Evolutionary conservation across 2,113 vertebrate species (phyloP).

Genomic region (Lynx canadensis): DNA sequence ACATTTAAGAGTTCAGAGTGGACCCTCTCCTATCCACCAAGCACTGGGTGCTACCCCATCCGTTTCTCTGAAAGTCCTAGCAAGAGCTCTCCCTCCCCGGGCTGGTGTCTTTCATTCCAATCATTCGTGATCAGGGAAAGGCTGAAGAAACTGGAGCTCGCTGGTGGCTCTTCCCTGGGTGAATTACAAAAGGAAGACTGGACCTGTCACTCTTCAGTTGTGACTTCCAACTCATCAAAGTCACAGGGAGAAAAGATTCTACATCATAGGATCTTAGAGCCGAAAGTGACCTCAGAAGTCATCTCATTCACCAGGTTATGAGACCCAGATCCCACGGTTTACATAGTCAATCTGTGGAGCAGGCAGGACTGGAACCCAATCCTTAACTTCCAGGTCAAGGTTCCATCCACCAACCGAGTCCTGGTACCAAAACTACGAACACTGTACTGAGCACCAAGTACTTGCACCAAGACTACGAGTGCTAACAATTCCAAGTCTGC

Average conservation of each 20-base stretch:
- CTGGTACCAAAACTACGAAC: not conserved
- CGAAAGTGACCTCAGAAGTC: not conserved
- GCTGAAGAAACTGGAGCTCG: not conserved
- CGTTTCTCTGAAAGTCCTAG: not conserved
- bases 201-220: not conserved
- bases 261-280: not conserved
- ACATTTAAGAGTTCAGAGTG: not conserved
- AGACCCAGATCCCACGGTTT: not conserved
- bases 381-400: not conserved
- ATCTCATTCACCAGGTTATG: not conserved
- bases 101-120: not conserved
- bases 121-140: not conserved
- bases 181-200: not conserved
- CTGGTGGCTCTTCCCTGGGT: not conserved
- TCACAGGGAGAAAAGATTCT: not conserved
- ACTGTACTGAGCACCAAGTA: not conserved
- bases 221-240: slow-evolving; percentile 7
- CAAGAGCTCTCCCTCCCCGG: not conserved
- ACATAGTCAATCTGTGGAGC: not conserved
- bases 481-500: not conserved
- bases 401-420: not conserved
- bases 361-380: not conserved
- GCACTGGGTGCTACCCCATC: not conserved
- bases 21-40: not conserved
- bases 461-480: not conserved